These are phyloP conservation scores for Symphodus melops DNA, from an alignment of 2,113 vertebrate species.

Conservation along the genomic window DNA sequence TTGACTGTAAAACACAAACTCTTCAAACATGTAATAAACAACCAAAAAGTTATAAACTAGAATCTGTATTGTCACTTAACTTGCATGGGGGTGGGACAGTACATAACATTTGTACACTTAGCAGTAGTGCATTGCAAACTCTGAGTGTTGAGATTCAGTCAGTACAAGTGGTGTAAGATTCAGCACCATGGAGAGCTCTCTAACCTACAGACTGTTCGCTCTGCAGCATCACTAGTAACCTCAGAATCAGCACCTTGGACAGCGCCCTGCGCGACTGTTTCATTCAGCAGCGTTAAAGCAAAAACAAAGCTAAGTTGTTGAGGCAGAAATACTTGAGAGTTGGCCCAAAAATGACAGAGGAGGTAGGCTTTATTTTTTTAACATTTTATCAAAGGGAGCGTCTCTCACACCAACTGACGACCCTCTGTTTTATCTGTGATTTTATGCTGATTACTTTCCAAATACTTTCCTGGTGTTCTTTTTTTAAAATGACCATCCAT, in stretches of 20 bases:
- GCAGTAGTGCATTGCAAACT: no score
- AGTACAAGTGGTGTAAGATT: neutral
- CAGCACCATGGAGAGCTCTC: neutral
- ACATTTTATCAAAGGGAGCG: neutral
- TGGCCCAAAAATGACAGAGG: neutral
- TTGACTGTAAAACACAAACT: no score
- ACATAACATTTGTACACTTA: no score
- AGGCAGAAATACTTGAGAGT: neutral
- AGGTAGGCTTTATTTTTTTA: no score
- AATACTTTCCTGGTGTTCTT: neutral
- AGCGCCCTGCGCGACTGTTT: neutral
- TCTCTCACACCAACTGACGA: neutral
- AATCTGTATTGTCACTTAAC: no score
- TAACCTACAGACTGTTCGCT: neutral
- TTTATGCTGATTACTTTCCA: neutral
- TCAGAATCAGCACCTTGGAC: slow-evolving; percentile 23
- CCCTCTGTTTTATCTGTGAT: neutral
- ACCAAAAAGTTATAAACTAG: no score
- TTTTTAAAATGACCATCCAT: neutral
- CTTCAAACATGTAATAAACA: no score
- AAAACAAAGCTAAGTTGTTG: neutral
- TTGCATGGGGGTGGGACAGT: no score
- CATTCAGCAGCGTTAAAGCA: neutral
- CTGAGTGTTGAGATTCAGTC: no score
- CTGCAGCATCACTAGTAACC: neutral